Base-by-base conservation (phyloP, 2,888 invertebrate species). In the Spodoptera littoralis region DNA sequence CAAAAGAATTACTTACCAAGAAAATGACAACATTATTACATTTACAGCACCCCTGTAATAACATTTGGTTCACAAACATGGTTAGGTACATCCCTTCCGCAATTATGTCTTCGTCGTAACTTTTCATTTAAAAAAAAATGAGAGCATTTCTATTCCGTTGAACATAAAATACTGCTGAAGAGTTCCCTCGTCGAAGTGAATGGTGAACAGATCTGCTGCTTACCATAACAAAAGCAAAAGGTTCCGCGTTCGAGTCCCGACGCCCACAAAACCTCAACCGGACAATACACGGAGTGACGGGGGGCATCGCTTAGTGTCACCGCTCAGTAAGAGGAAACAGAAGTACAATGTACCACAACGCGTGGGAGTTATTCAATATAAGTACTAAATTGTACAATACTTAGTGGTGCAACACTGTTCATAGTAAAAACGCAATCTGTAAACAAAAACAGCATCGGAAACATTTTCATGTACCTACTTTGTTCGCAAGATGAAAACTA, bases 191-290 rank as follows among this genome's bases (percentile, higher is more conserved):
- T 47, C 59, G 13, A 43, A 52, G 43, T 65, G 72, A 71, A 63
- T 63, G 51, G 57, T 62, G 72, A 65, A 66, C 65, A 76, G 64
- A 72, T 64, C 73, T 78, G 59, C 76, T 65, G 61, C 49, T 76
- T 79, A 76, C 50, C 76, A 76, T 79, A 69, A 76, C 76, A 76
- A 76, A 73, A 78, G 79, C 54, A 55, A 65, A 76, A 60, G 67
- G 60, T 58, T 65, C 48, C 18, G 45, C 44, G 56, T 41, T 70
- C 70, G 53, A 55, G 51, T 54, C 53, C 67, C 49, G 56, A 36
- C 55, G 45, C 48, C 71, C 60, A 52, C 72, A 54, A 56, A 50
- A 67, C 60, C 62, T 59, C 46, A 48, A 61, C 47, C 22, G 50
- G 64, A 77, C 76, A 78, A 78, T 67, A 60, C 56, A 24, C 13